phyloP scores from a whole-genome alignment of 2,888 invertebrate genomes.

The Lepidocyrtinus sp. region DNA sequence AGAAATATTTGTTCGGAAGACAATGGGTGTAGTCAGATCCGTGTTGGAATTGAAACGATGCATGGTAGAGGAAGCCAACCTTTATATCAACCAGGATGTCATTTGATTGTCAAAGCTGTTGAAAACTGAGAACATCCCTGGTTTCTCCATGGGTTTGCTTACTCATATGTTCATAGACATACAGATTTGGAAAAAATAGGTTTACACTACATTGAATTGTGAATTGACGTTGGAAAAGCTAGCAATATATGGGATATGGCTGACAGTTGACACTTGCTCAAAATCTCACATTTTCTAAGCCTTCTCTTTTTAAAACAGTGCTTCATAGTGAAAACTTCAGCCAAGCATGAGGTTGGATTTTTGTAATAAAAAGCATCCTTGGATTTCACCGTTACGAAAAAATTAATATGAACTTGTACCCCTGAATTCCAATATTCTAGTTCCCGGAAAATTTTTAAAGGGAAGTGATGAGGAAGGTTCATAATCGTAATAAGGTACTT shows the following conservation, averaged over 20 bases:
- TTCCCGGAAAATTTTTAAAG: no score
- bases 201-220: not conserved
- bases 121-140: conserved; percentile 18
- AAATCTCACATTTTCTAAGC: not conserved
- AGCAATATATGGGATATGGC: not conserved
- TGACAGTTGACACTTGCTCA: not conserved
- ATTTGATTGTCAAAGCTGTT: conserved; percentile 18
- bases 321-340: not conserved
- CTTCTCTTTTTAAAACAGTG: not conserved
- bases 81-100: conserved; percentile 11
- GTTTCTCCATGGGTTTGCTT: not conserved
- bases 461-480: no score
- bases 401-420: not conserved
- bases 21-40: not conserved
- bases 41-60: not conserved
- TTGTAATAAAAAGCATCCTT: not conserved
- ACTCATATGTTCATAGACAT: not conserved
- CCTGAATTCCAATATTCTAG: not conserved
- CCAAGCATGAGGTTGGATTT: not conserved
- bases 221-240: not conserved
- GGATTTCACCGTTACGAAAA: not conserved
- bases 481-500: no score
- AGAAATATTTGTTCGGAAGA: not conserved
- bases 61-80: conserved; percentile 11
- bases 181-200: not conserved